Evolutionary conservation across 92 coral and sea anemone species (phyloP), one percentile per base, ranked within the genome.

Genomic region (Parazoanthus darwini): DNA sequence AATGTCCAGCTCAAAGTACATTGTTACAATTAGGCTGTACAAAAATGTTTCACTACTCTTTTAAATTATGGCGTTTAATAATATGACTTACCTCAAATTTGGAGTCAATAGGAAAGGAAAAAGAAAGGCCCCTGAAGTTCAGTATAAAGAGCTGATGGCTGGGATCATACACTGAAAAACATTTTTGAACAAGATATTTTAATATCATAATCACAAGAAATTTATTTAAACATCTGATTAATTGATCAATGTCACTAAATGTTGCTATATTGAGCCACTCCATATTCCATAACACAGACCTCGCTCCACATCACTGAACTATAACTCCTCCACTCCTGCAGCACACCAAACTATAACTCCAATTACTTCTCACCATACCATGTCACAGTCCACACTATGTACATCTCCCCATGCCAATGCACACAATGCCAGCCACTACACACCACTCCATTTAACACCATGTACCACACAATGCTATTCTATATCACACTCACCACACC

Each of bases 91-190:
- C 99, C 99, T 97, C 99, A 95, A 97, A 97, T 75, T 97, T 97
- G 76, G 99, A 97, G 88, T 97, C 99, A 72, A 97, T 97, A 29
- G 98, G 98, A 42, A 97, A 97, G 39, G 99, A 95, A 81, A 97
- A 97, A 1, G 98, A 97, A 20, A 97, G 93, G 42, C 99, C 99
- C 78, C 99, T 91, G 93, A 97, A 97, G 95, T 95, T 97, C 87
- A 97, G 91, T 81, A 97, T 93, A 72, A 97, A 97, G 88, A 97
- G 90, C 85, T 95, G 99, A 78, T 92, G 98, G 75, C 96, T 95
- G 87, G 99, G 98, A 90, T 97, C 98, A 91, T 97, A 97, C 37
- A 97, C 99, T 97, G 88, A 44, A 93, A 86, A 80, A 81, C 44
- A 72, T 9, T 5, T 18, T 51, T 72, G n/a, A n/a, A 16, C 6